A percentile compares a stretch with the other conserved stretches of the same genome.
These are phyloP conservation scores for Gallinago stenura DNA, from an alignment of 2,797 vertebrate species.

Conservation along the genomic window DNA sequence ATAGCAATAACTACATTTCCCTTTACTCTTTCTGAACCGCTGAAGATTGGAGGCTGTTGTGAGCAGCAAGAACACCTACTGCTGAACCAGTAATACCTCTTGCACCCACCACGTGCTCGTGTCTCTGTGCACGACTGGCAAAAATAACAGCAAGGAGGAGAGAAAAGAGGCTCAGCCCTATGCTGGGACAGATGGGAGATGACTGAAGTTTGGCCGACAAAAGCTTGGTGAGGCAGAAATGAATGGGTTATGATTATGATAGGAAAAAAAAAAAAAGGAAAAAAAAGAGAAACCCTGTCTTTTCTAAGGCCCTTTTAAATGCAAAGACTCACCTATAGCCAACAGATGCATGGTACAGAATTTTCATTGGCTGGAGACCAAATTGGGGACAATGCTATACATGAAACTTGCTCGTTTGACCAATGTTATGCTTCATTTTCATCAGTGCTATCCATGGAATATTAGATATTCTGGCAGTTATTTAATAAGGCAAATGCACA, in stretches of 20 bases:
- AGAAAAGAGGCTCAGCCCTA: neutral
- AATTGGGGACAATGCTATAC: conserved; percentile 36
- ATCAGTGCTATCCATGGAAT: conserved; percentile 54
- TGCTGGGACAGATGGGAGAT: neutral
- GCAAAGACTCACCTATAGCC: neutral
- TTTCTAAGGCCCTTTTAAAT: neutral
- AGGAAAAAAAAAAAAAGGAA: neutral
- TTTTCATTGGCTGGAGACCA: conserved; percentile 53
- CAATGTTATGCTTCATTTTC: conserved; percentile 68
- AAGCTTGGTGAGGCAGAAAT: neutral
- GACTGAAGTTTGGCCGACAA: neutral
- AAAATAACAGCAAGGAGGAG: neutral
- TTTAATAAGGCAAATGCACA: conserved; percentile 68
- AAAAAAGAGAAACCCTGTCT: neutral
- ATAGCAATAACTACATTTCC: neutral
- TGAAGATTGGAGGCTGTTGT: neutral
- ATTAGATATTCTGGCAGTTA: conserved; percentile 69
- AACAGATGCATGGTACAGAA: neutral
- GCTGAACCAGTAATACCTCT: neutral
- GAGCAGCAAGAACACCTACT: neutral
- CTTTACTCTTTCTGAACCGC: neutral
- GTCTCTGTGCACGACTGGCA: neutral
- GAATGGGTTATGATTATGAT: neutral
- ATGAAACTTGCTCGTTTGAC: conserved; percentile 46
- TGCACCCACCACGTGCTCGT: neutral